These are phyloP conservation scores for Synergus itoensis DNA, from an alignment of 2,888 invertebrate genomes.

Conservation along the genomic window DNA sequence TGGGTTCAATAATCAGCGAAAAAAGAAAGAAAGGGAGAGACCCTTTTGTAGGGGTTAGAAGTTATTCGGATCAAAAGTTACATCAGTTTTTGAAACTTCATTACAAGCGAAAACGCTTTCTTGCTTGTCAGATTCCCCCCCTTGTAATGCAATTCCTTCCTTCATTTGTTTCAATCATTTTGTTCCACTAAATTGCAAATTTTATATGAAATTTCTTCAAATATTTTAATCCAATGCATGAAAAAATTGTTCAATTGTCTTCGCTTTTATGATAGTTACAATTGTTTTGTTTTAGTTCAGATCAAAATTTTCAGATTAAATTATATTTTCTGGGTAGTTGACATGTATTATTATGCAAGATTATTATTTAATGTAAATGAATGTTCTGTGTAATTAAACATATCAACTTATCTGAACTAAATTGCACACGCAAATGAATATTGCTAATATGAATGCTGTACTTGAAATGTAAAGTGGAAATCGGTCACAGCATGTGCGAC, in stretches of 20 bases:
- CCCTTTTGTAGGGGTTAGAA: slow-evolving; percentile 18
- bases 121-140: neutral
- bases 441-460: neutral
- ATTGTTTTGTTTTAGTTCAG: neutral
- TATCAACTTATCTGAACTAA: neutral
- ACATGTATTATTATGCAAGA: neutral
- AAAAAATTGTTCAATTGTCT: neutral
- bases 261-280: too few relatives aligned
- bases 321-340: neutral
- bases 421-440: neutral
- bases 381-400: neutral
- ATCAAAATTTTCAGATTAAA: neutral
- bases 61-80: slow-evolving; percentile 15
- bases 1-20: slow-evolving; percentile 20
- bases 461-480: neutral
- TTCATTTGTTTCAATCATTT: slow-evolving; percentile 9
- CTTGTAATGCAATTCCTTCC: neutral
- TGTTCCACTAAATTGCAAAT: neutral
- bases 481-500: slow-evolving; percentile 5
- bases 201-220: slow-evolving; percentile 8
- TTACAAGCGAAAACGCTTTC: slow-evolving; percentile 15
- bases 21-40: slow-evolving; percentile 22
- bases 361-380: neutral
- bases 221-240: neutral
- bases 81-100: slow-evolving; percentile 18